Evolutionary conservation across 1,140 invertebrate genomes (phyloP).

Genomic region (Drosophila jambulina): DNA sequence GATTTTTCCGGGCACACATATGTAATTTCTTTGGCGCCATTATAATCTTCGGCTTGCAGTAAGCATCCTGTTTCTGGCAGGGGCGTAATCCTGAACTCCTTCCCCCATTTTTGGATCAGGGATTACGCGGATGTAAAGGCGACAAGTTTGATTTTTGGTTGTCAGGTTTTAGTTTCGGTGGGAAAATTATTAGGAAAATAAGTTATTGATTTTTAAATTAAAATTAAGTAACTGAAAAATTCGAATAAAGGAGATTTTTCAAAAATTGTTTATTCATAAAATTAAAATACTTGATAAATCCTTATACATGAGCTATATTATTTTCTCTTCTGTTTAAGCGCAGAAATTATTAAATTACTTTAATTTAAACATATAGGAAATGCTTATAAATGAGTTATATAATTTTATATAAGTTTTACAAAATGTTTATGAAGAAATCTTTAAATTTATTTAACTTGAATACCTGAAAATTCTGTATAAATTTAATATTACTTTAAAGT

Average conservation of each 20-base stretch:
- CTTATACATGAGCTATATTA: no score
- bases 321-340: no score
- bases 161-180: neutral
- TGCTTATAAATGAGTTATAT: no score
- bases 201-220: neutral
- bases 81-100: neutral
- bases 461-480: no score
- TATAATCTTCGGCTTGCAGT: constrained; percentile 30
- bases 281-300: neutral
- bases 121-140: constrained; percentile 8
- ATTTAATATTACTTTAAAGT: no score
- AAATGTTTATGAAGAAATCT: no score
- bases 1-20: constrained; percentile 14
- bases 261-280: neutral
- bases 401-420: no score
- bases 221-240: neutral
- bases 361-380: no score
- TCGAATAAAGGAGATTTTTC: neutral
- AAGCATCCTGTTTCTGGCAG: neutral
- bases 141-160: constrained; percentile 16
- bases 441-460: no score
- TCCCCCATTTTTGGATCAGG: neutral
- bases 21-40: constrained; percentile 48
- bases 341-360: no score
- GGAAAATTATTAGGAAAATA: neutral